Conservation (phyloP, 2,113 vertebrate genomes). For the Chaetorhynchus papuensis region DNA sequence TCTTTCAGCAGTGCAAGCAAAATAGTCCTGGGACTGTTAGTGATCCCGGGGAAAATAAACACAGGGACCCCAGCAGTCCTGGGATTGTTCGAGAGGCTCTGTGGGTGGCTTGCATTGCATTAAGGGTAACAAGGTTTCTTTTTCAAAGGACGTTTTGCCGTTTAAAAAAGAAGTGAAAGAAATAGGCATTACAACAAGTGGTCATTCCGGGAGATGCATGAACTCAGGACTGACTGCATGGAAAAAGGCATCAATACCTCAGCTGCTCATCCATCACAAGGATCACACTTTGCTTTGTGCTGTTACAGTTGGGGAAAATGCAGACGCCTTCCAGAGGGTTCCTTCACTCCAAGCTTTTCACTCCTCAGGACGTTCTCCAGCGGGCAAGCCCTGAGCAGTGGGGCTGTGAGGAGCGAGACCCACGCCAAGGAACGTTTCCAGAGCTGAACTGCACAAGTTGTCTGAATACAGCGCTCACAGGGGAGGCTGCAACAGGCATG, state of each 20-base stretch:
- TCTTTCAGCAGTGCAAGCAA: constrained; percentile 1
- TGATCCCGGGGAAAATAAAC: constrained; percentile 35
- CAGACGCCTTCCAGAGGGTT: neutral
- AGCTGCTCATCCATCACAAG: constrained; percentile 12
- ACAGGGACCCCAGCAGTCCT: neutral
- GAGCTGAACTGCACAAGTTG: neutral
- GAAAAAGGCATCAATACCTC: constrained; percentile 37
- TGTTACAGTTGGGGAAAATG: neutral
- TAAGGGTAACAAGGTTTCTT: neutral
- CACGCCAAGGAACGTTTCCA: neutral
- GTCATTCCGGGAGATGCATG: neutral
- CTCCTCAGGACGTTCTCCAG: neutral
- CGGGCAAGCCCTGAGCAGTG: neutral
- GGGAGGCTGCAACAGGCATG: neutral
- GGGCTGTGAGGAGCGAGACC: neutral
- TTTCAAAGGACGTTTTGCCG: neutral
- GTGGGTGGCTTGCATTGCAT: constrained; percentile 46
- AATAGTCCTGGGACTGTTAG: neutral
- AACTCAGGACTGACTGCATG: neutral
- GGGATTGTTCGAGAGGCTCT: neutral
- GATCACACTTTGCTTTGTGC: constrained; percentile 9
- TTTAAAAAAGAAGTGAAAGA: neutral
- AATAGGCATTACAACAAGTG: neutral
- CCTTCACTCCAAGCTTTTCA: neutral
- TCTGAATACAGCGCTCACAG: neutral